Percentiles rank a stretch among this genome's conserved stretches.
These are phyloP conservation scores for Seriola aureovittata DNA, from an alignment of 2,113 vertebrate genomes.

Conservation along the genomic window DNA sequence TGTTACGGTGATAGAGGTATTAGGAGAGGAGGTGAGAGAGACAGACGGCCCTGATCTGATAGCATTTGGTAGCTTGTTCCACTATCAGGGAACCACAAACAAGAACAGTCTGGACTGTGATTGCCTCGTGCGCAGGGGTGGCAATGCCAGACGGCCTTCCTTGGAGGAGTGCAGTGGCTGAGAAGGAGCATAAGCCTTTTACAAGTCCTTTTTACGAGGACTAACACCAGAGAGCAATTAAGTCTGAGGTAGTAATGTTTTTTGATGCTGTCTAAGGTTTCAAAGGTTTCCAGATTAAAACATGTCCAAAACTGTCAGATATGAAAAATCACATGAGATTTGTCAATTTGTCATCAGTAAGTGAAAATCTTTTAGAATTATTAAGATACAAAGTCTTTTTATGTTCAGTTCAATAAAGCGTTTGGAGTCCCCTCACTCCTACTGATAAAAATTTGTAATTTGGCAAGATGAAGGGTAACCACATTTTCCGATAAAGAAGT, in stretches of 20 bases:
- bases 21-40: no score
- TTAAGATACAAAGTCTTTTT: neutral
- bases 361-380: neutral
- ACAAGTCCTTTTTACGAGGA: neutral
- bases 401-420: neutral
- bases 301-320: no score
- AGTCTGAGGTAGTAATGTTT: neutral
- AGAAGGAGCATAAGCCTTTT: neutral
- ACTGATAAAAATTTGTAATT: conserved; percentile 4
- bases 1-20: no score
- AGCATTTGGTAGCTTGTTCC: no score
- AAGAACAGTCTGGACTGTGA: no score
- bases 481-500: neutral
- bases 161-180: no score
- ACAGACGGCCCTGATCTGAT: no score
- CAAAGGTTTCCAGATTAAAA: neutral
- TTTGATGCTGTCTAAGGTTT: conserved; percentile 10
- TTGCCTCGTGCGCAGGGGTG: no score
- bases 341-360: neutral
- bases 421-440: neutral
- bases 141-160: no score
- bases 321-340: no score
- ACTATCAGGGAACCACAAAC: no score
- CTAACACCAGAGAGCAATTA: neutral
- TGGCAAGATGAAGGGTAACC: neutral